Evolutionary conservation across 2,888 invertebrate genomes (phyloP).

Genomic region (Rutpela maculata): DNA sequence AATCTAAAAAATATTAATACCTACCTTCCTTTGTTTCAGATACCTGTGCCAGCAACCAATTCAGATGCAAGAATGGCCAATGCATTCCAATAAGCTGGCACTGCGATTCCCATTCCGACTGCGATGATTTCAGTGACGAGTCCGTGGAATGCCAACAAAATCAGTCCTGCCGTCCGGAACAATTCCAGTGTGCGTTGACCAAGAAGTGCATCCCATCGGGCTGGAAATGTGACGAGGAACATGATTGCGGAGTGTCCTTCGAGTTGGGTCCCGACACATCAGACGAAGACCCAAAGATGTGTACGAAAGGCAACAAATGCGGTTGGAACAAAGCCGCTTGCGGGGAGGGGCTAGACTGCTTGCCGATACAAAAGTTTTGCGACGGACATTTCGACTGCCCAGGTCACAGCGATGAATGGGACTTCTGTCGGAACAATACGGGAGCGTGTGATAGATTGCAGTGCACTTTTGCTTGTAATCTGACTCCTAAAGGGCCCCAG

Average conservation of each 20-base stretch:
- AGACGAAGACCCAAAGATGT: conserved; percentile 82
- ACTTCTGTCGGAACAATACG: conserved; percentile 77
- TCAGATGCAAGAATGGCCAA: conserved; percentile 76
- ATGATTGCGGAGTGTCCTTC: conserved; percentile 69
- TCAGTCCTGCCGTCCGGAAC: conserved; percentile 79
- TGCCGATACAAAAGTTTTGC: conserved; percentile 80
- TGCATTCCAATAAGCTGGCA: conserved; percentile 80
- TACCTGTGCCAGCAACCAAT: conserved; percentile 71
- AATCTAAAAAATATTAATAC: neutral
- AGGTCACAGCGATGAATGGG: conserved; percentile 84
- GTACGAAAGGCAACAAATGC: conserved; percentile 80
- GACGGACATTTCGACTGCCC: conserved; percentile 81
- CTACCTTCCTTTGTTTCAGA: conserved; percentile 29
- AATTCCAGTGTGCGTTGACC: conserved; percentile 84
- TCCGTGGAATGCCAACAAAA: conserved; percentile 73
- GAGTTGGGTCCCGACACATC: conserved; percentile 76
- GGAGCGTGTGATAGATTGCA: conserved; percentile 65
- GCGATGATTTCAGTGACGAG: conserved; percentile 81
- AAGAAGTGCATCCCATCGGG: conserved; percentile 84
- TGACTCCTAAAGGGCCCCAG: conserved; percentile 82
- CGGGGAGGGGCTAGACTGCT: conserved; percentile 78
- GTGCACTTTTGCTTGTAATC: conserved; percentile 80
- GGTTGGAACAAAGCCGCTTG: conserved; percentile 83
- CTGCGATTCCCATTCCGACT: conserved; percentile 80
- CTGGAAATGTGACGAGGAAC: conserved; percentile 63